A percentile compares a stretch with the other conserved stretches of the same genome.
These are phyloP conservation scores for Thamnaconus septentrionalis DNA, from an alignment of 2,113 vertebrate genomes.

Conservation along the genomic window DNA sequence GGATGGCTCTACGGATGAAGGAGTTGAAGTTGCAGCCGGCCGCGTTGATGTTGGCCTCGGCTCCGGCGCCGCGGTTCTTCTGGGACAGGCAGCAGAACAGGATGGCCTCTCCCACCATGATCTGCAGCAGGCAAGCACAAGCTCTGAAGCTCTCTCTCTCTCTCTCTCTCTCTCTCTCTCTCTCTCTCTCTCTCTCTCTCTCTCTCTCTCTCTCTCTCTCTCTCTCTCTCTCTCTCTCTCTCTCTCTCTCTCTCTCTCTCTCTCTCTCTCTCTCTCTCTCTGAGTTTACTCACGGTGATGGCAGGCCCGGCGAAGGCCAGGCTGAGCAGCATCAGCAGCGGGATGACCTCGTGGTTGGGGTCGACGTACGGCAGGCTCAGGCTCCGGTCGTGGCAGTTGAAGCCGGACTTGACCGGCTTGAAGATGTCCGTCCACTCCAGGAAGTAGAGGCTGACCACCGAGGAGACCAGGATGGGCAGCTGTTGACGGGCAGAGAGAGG, in stretches of 20 bases:
- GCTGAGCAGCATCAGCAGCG: constrained; percentile 94
- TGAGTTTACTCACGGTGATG: constrained; percentile 79
- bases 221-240: too few species aligned
- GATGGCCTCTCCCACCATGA: constrained; percentile 97
- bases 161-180: too few species aligned
- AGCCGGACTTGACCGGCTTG: constrained; percentile 92
- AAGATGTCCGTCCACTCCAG: constrained; percentile 97
- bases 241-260: too few species aligned
- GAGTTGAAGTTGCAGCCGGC: constrained; percentile 99
- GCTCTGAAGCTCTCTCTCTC: too few species aligned
- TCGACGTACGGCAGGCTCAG: constrained; percentile 96
- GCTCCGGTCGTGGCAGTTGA: constrained; percentile 93
- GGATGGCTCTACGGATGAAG: constrained; percentile 92
- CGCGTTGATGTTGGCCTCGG: constrained; percentile 93
- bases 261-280: too few species aligned
- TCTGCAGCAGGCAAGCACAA: constrained; percentile 73
- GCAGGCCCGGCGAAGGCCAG: constrained; percentile 93
- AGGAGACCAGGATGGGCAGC: constrained; percentile 95
- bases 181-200: too few species aligned
- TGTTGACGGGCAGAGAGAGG: constrained; percentile 38
- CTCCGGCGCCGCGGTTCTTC: constrained; percentile 79
- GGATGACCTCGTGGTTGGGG: constrained; percentile 91
- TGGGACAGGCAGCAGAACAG: constrained; percentile 94
- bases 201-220: too few species aligned
- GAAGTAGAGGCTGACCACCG: constrained; percentile 96